A percentile compares a stretch with the other conserved stretches of the same genome.
Evolutionary conservation across 1,140 invertebrate genomes (phyloP).

Genomic region (Neelides sp.): DNA sequence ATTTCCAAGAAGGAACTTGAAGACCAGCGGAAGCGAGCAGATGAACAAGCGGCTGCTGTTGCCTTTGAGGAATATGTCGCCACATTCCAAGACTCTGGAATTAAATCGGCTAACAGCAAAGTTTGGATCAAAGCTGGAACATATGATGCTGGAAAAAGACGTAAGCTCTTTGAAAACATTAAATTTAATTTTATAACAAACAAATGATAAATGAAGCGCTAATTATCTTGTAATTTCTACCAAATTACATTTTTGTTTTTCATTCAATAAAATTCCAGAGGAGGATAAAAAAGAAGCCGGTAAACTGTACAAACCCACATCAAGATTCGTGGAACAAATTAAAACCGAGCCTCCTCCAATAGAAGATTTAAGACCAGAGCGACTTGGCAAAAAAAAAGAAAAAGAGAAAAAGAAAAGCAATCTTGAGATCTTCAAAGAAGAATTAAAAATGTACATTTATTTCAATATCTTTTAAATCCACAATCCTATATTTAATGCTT

Average conservation of each 20-base stretch:
- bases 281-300: slow-evolving; percentile 80
- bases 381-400: slow-evolving; percentile 58
- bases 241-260: slow-evolving; percentile 15
- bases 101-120: slow-evolving; percentile 58
- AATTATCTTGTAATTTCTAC: slow-evolving; percentile 11
- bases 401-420: slow-evolving; percentile 91
- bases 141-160: slow-evolving; percentile 84
- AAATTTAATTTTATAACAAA: neutral
- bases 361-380: slow-evolving; percentile 40
- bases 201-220: slow-evolving; percentile 5
- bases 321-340: slow-evolving; percentile 49
- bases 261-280: slow-evolving; percentile 41
- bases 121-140: slow-evolving; percentile 94
- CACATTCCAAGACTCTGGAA: slow-evolving; percentile 80
- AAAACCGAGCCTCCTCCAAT: slow-evolving; percentile 7
- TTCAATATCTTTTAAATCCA: neutral
- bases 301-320: slow-evolving; percentile 85
- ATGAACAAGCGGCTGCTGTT: slow-evolving; percentile 54
- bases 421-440: slow-evolving; percentile 92
- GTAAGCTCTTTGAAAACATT: slow-evolving; percentile 42
- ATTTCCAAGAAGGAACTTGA: slow-evolving; percentile 71
- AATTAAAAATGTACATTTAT: slow-evolving; percentile 60
- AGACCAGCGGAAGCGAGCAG: slow-evolving; percentile 73
- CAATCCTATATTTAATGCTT: neutral
- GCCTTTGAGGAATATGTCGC: slow-evolving; percentile 95